Base-by-base conservation (phyloP, 2,113 vertebrate species). In the Gulo gulo region DNA sequence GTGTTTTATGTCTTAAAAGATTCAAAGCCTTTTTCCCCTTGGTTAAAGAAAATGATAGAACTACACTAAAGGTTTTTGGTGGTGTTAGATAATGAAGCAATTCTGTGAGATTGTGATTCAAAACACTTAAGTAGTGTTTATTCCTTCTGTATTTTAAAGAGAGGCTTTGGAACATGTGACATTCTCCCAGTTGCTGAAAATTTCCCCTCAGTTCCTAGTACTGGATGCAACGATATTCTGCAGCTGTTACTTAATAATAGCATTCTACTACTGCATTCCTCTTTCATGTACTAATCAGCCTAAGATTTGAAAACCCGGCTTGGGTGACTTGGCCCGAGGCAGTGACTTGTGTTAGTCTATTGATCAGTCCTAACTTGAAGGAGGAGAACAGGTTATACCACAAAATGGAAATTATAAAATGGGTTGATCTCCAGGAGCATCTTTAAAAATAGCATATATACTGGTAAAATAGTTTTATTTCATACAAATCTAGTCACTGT, bases 191-290 rank as follows among this genome's bases (percentile, higher is more conserved):
- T 84, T 87, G 81, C 85, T 97, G 82, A 93, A 84, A 88, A 78
- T 65, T 63, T 91, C 34, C 45, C 24, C 14, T 65, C 65, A 39
- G 59, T 90, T 97, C 73, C 47, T 36, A 67, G 31, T 52, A 36
- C 18, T 93, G 39, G 69, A 57, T 91, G 87, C 52, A 82, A 9
- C 61, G 92, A 82, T 81, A 61, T 6, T 81, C 29, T 91, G 85
- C 52, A 97, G 78, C 81, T 93, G n/a, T 69, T 81, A 65, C 84
- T 91, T 92, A 92, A 82, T 82, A 79, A 96, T 84, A 74, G 85
- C n/a, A 39, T 96, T 79, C 92, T 67, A 78, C 67, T 59, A n/a
- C 71, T 91, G 84, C 88, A n/a, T 88, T 85, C 86, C 86, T 91
- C 78, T 86, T 88, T 69, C 76, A 67, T 63, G 67, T 86, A 83